A percentile compares a stretch with the other conserved stretches of the same genome.
Conservation (phyloP, 2,888 invertebrate species). For the Stratiomys singularior region DNA sequence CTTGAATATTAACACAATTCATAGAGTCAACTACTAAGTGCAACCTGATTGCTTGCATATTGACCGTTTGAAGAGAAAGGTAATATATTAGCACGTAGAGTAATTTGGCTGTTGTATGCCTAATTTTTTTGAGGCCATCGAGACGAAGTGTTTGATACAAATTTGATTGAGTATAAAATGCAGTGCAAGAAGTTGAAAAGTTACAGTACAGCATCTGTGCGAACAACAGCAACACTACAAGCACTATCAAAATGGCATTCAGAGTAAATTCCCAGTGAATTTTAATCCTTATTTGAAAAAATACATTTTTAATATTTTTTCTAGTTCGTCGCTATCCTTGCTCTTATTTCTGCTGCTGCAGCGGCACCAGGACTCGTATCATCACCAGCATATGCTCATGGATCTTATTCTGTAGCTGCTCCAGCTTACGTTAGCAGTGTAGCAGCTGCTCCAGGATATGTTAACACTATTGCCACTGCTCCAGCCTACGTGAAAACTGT, state of each 20-base stretch:
- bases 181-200: neutral
- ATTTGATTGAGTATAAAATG: constrained; percentile 27
- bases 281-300: neutral
- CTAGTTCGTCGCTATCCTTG: constrained; percentile 49
- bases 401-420: constrained; percentile 31
- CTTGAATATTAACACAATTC: no score
- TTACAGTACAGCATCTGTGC: constrained; percentile 24
- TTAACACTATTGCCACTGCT: constrained; percentile 44
- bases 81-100: no score
- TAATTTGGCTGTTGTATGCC: no score
- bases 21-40: no score
- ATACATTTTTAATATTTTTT: neutral
- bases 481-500: constrained; percentile 21
- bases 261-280: constrained; percentile 29
- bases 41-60: no score
- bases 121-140: constrained; percentile 1
- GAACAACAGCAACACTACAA: neutral
- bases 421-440: constrained; percentile 42
- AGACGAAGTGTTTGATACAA: neutral
- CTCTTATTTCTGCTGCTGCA: constrained; percentile 36
- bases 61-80: no score
- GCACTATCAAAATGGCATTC: constrained; percentile 43
- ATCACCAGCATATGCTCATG: constrained; percentile 45
- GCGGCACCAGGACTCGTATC: constrained; percentile 32
- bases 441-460: constrained; percentile 30